Conservation (phyloP, 1,140 invertebrate species). For the Drosophila novamexicana region DNA sequence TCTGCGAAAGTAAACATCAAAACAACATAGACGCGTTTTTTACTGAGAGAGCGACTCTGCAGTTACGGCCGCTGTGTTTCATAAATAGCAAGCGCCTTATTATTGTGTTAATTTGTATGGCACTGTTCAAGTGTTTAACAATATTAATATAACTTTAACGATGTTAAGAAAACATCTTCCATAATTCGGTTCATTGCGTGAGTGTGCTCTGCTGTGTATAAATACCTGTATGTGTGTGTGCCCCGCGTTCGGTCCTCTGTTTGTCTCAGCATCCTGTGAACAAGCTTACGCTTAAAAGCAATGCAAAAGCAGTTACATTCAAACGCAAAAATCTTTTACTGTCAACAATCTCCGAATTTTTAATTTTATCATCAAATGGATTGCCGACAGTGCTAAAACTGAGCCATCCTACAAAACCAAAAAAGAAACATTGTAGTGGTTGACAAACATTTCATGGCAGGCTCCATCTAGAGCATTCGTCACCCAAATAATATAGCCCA, state of each 20-base stretch:
- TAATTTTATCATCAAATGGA: conserved; percentile 28
- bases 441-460: conserved; percentile 4
- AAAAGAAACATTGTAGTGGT: background rate
- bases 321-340: background rate
- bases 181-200: conserved; percentile 1
- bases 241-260: conserved; percentile 3
- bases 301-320: background rate
- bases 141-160: background rate
- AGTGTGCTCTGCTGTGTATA: conserved; percentile 33
- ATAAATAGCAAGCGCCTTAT: background rate
- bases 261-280: conserved; percentile 18
- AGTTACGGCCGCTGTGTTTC: background rate
- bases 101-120: background rate
- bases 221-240: background rate
- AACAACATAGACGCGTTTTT: conserved; percentile 7
- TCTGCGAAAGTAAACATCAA: conserved; percentile 48
- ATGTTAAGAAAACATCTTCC: background rate
- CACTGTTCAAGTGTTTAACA: background rate
- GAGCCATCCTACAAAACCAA: background rate
- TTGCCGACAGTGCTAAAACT: conserved; percentile 18
- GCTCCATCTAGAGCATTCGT: conserved; percentile 26
- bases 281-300: conserved; percentile 2
- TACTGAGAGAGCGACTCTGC: background rate
- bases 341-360: background rate
- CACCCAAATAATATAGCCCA: conserved; percentile 26